Percentiles rank a stretch among this genome's conserved stretches.
Conservation (phyloP, 2,113 vertebrate genomes). For the Oceanites oceanicus region DNA sequence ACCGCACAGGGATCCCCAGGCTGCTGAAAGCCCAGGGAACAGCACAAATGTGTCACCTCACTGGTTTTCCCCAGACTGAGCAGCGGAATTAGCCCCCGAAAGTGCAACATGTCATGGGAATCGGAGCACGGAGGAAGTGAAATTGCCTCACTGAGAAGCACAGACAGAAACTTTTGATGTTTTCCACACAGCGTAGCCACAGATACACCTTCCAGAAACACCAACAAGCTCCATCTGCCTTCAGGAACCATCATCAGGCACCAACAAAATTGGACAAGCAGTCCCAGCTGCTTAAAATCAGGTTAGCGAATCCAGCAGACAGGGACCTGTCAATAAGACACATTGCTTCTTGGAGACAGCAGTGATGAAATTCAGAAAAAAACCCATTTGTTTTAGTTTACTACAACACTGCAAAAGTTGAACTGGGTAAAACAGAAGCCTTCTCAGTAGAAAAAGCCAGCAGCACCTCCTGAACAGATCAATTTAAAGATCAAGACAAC, state of each 20-base stretch:
- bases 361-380: not conserved
- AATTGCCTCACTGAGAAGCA: not conserved
- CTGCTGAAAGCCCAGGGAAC: not conserved
- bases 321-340: not conserved
- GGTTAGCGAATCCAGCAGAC: not conserved
- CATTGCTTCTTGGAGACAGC: not conserved
- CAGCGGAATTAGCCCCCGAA: not conserved
- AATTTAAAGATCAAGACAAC: not conserved
- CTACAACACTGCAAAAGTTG: not conserved
- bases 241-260: not conserved
- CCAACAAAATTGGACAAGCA: not conserved
- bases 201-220: not conserved
- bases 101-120: fast-evolving
- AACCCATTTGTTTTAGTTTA: not conserved
- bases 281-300: not conserved
- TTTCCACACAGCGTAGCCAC: not conserved
- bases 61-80: not conserved
- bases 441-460: not conserved
- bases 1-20: fast-evolving
- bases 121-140: not conserved
- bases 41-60: no score
- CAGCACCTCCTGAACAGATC: not conserved
- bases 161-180: not conserved
- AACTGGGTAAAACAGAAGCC: not conserved
- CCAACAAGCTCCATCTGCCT: not conserved